Conservation (phyloP, 1,140 invertebrate genomes). For the Pogonomyrmex barbatus region DNA sequence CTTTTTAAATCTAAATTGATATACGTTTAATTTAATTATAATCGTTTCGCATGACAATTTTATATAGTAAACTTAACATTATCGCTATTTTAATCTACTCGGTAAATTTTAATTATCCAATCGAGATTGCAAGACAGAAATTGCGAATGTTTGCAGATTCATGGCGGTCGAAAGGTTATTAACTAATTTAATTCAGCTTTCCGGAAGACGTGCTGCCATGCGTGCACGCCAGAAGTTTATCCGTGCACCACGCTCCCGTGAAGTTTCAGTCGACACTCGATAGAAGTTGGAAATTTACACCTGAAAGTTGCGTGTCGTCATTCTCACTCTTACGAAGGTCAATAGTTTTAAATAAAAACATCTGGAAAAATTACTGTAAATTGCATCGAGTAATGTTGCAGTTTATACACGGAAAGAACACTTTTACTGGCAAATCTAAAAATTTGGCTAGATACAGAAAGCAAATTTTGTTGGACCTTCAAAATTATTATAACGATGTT, state of each 20-base stretch:
- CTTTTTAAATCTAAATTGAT: not conserved
- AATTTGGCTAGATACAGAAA: no score
- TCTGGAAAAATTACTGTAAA: not conserved
- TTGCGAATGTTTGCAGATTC: conserved; percentile 42
- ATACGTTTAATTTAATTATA: conserved; percentile 5
- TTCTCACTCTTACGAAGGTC: conserved; percentile 15
- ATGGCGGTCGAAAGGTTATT: conserved; percentile 27
- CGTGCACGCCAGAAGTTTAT: conserved; percentile 44
- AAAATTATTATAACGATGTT: no score
- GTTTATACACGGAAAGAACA: not conserved
- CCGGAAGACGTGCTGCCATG: conserved; percentile 21
- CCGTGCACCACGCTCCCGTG: not conserved
- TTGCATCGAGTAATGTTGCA: not conserved
- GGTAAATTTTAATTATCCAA: conserved; percentile 25
- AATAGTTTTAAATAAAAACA: not conserved
- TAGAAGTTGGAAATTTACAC: conserved; percentile 45
- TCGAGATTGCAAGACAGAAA: conserved; percentile 22
- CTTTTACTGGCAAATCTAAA: no score
- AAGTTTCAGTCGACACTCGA: conserved; percentile 23
- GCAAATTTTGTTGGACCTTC: no score
- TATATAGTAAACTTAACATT: conserved; percentile 4
- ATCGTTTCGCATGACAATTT: not conserved
- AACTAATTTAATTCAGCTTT: conserved; percentile 34
- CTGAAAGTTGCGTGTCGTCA: conserved; percentile 18
- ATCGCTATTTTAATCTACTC: not conserved